Evolutionary conservation across 1,140 invertebrate species (phyloP), one percentile per base, ranked within the genome.

Genomic region (Drosophila ananassae): DNA sequence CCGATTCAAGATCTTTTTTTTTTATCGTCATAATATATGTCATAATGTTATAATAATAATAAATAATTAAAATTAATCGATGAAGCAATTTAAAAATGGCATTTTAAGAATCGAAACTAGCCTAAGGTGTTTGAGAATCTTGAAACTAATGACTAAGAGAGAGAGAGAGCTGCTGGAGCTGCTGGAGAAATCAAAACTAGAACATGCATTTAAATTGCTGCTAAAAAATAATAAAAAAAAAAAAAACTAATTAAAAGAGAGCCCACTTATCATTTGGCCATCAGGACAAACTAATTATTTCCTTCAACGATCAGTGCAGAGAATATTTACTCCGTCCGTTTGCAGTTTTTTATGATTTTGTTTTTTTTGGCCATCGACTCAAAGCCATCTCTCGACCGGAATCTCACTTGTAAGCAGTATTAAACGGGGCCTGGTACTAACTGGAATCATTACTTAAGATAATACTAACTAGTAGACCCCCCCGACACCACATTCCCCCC

Each of bases 281-380:
- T 32, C 0, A 2, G 7, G 25, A 28, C 25, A 28, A 0, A 25
- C 25, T 25, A 25, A 0, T 0, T 25, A 25, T 28, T 28, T 28
- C 1, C 1, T 28, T 28, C 2, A 28, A 28, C 7, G 32, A 34
- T 37, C 41, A 44, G 41, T 44, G 13, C 41, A 8, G 24, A 25
- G 22, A 8, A 73, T 73, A 73, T 75, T 75, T 75, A 75, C 73
- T 74, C 73, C 73, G 73, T 75, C 73, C 73, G 73, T 75, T 73
- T 73, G 46, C 53, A 41, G 63, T 73, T 62, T 50, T 73, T 62
- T 50, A 17, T 17, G 17, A 17, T 17, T 17, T 17, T 17, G n/a
- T 17, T 17, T 17, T 17, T 17, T 17, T 17, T 17, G 17, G 17
- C 17, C 1, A 17, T 17, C 17, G 17, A 17, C 17, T 17, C n/a